These are phyloP conservation scores for Scytalopus superciliaris DNA, from an alignment of 2,113 vertebrate genomes.

Conservation along the genomic window DNA sequence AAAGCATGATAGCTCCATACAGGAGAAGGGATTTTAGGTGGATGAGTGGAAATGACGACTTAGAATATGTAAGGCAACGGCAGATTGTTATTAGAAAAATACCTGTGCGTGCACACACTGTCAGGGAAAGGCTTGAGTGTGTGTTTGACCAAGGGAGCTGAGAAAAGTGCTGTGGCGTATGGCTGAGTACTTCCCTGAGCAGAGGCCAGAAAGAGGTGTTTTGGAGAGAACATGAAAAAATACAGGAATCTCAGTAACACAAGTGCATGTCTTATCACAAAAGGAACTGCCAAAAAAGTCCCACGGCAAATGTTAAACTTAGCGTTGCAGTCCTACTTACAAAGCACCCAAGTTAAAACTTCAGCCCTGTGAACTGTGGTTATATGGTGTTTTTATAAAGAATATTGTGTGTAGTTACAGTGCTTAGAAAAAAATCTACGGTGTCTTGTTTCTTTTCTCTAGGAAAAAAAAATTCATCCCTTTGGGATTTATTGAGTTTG, in stretches of 20 bases:
- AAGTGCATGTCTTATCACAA: not conserved
- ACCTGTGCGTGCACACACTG: not conserved
- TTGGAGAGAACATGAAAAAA: not conserved
- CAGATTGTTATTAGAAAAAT: not conserved
- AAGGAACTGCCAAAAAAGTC: not conserved
- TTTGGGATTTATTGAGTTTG: conserved; percentile 32
- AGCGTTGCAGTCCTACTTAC: not conserved
- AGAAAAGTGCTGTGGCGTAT: fast-evolving
- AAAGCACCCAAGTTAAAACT: not conserved
- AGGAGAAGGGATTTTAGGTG: not conserved
- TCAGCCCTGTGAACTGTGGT: not conserved
- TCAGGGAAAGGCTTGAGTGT: not conserved
- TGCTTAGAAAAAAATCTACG: conserved; percentile 24
- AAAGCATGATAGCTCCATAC: fast-evolving
- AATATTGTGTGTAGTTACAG: conserved; percentile 25
- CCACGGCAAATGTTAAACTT: not conserved
- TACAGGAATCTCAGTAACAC: not conserved
- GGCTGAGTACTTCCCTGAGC: not conserved
- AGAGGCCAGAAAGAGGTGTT: not conserved
- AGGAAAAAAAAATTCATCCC: not conserved
- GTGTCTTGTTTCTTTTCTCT: conserved; percentile 41
- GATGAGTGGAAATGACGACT: not conserved
- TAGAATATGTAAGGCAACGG: not conserved
- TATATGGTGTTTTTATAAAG: conserved; percentile 17
- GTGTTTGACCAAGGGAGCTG: not conserved